Percentiles rank a stretch among this genome's conserved stretches.
Evolutionary conservation across 2,797 vertebrate species (phyloP).

Genomic region (Lepus townsendii): DNA sequence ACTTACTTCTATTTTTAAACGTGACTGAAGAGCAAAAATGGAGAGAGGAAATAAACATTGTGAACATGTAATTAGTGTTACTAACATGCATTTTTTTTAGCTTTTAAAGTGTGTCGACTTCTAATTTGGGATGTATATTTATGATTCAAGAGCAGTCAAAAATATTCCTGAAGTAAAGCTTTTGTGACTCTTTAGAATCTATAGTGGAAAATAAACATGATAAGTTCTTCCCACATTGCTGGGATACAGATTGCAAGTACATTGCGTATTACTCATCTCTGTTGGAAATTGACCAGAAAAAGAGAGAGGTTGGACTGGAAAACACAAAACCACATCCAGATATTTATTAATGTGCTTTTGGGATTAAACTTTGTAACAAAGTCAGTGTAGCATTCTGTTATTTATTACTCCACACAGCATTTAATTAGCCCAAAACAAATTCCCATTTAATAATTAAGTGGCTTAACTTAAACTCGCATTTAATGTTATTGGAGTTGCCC

Average conservation of each 20-base stretch:
- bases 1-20: conserved; percentile 61
- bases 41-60: not conserved
- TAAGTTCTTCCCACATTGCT: not conserved
- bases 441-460: not conserved
- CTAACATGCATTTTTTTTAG: conserved; percentile 35
- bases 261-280: not conserved
- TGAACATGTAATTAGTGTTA: conserved; percentile 57
- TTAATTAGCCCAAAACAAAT: not conserved
- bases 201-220: not conserved
- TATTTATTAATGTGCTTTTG: not conserved
- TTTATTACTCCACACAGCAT: not conserved
- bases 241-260: not conserved
- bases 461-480: not conserved
- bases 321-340: not conserved
- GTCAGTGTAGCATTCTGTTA: not conserved
- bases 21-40: conserved; percentile 37
- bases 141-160: conserved; percentile 35
- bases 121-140: conserved; percentile 40
- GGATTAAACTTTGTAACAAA: not conserved
- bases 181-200: not conserved
- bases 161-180: conserved; percentile 51
- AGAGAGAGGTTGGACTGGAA: not conserved
- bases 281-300: not conserved
- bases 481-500: not conserved
- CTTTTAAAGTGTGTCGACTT: conserved; percentile 31